Conservation (phyloP, 2,797 vertebrate genomes). For the Enteromius mattozi region DNA sequence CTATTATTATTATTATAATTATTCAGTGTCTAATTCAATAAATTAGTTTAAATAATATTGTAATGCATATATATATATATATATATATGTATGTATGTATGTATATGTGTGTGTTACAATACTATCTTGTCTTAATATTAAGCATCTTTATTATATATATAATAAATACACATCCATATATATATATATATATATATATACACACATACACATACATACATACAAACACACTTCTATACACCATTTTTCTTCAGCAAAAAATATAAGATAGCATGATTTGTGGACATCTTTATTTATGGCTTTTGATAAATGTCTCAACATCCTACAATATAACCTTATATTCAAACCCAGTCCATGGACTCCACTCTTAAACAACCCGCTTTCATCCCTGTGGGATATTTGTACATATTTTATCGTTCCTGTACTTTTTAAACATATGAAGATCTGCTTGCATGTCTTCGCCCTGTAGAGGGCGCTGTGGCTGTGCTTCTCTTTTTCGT, state of each 20-base stretch:
- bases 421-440: not conserved
- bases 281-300: not conserved
- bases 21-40: too few species aligned
- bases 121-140: too few species aligned
- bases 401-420: not conserved
- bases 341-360: slow-evolving; percentile 6
- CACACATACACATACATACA: too few species aligned
- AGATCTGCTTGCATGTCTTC: not conserved
- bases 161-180: too few species aligned
- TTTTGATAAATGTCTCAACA: not conserved
- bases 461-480: slow-evolving; percentile 11
- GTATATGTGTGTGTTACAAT: too few species aligned
- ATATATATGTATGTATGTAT: too few species aligned
- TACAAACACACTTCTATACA: too few species aligned
- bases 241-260: not conserved
- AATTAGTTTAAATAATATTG: not conserved
- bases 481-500: slow-evolving; percentile 70
- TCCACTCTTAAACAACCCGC: slow-evolving; percentile 23
- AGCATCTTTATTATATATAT: too few species aligned
- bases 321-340: not conserved
- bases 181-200: too few species aligned
- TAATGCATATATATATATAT: not conserved
- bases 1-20: too few species aligned
- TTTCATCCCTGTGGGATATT: slow-evolving; percentile 4
- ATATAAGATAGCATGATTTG: not conserved